Percentiles rank a stretch among this genome's conserved stretches.
These are phyloP conservation scores for Penaeus monodon DNA, from an alignment of 2,888 invertebrate species.

Conservation along the genomic window DNA sequence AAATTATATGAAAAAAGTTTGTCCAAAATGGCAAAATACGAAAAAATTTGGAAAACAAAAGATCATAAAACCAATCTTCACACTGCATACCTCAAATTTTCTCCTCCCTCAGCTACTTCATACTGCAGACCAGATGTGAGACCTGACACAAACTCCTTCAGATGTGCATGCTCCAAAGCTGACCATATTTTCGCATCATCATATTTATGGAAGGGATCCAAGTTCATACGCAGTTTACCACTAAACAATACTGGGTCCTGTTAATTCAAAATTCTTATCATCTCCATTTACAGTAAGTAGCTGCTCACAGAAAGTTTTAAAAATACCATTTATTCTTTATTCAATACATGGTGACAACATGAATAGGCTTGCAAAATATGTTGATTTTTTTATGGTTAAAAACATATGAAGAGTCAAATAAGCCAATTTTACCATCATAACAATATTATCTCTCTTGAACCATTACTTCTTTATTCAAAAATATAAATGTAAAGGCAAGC, in stretches of 20 bases:
- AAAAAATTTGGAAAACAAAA: background rate
- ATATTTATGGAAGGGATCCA: constrained; percentile 88
- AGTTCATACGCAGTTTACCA: constrained; percentile 88
- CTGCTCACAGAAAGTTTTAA: background rate
- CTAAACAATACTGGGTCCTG: constrained; percentile 96
- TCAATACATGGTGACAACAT: no score
- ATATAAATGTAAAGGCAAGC: background rate
- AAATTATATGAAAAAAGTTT: no score
- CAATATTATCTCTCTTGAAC: no score
- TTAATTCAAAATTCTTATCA: constrained; percentile 67
- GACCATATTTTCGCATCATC: constrained; percentile 89
- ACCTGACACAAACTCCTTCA: constrained; percentile 85
- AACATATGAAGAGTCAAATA: no score
- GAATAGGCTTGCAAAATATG: no score
- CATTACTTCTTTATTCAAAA: background rate
- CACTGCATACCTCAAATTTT: constrained; percentile 74
- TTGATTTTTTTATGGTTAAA: no score
- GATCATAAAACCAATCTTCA: background rate
- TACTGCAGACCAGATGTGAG: constrained; percentile 83
- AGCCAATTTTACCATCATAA: no score
- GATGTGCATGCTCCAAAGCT: constrained; percentile 88
- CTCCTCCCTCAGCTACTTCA: constrained; percentile 90
- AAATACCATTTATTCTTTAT: background rate
- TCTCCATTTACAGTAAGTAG: background rate
- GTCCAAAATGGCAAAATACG: background rate